phyloP scores from a whole-genome alignment of 1,140 invertebrate species.

The Pachyrhynchus sulphureomaculatus region DNA sequence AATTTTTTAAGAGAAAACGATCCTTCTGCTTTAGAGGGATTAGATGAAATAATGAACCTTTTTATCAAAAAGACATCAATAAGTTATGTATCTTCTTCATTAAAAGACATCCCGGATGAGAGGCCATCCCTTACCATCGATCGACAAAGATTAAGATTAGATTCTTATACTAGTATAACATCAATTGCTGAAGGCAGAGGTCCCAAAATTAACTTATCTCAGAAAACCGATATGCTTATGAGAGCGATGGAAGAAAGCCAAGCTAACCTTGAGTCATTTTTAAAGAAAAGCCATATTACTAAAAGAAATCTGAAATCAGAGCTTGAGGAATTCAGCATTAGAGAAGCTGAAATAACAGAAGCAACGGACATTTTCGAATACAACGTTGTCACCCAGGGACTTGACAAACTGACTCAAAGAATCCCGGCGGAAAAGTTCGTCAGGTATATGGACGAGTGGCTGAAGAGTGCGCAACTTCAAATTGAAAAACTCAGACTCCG shows the following conservation, averaged over 20 bases:
- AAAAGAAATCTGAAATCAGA: conserved; percentile 45
- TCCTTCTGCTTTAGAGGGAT: conserved; percentile 20
- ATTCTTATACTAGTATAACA: conserved; percentile 29
- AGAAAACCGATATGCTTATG: conserved; percentile 44
- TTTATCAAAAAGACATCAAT: background rate
- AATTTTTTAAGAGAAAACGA: conserved; percentile 27
- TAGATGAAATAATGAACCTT: conserved; percentile 24
- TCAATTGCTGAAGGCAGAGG: conserved; percentile 30
- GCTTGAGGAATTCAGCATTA: conserved; percentile 48
- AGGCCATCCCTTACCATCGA: background rate
- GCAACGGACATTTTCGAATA: conserved; percentile 47
- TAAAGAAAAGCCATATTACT: conserved; percentile 35
- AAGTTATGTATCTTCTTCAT: background rate
- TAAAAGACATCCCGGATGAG: background rate
- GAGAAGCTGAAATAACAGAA: conserved; percentile 41
- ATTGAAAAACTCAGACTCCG: conserved; percentile 52
- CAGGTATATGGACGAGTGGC: conserved; percentile 52
- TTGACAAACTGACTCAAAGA: conserved; percentile 49
- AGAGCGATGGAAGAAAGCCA: conserved; percentile 42
- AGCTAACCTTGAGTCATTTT: conserved; percentile 28
- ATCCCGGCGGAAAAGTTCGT: conserved; percentile 53
- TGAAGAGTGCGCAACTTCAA: conserved; percentile 44
- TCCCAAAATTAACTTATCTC: conserved; percentile 39
- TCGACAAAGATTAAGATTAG: conserved; percentile 9
- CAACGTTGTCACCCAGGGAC: conserved; percentile 43